Evolutionary conservation across 2,113 vertebrate species (phyloP).

Genomic region (Ornithorhynchus anatinus): DNA sequence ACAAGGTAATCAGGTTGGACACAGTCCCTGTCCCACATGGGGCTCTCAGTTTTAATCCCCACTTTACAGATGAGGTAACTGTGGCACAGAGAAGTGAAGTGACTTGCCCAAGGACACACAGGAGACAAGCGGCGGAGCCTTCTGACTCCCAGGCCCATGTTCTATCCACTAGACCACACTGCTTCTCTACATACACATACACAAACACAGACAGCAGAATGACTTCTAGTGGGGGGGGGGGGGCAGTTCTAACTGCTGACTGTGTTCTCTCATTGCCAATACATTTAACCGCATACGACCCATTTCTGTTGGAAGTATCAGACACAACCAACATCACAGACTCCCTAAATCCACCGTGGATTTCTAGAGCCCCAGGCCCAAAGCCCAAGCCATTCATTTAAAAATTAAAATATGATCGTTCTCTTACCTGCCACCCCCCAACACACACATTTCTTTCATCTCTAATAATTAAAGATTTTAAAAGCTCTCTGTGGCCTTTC

Average conservation of each 20-base stretch:
- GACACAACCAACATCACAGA: rapidly evolving
- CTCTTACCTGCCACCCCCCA: rapidly evolving
- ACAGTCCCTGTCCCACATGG: too few relatives aligned
- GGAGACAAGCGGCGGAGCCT: neutral
- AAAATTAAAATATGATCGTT: rapidly evolving
- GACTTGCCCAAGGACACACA: too few relatives aligned
- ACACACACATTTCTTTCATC: too few relatives aligned
- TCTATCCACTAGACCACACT: neutral
- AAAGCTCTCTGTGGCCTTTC: neutral
- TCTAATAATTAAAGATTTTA: rapidly evolving
- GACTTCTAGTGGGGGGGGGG: too few relatives aligned
- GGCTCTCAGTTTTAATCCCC: too few relatives aligned
- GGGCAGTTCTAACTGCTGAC: neutral
- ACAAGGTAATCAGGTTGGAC: too few relatives aligned
- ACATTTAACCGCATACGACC: neutral
- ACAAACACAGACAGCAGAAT: too few relatives aligned
- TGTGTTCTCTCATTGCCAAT: neutral
- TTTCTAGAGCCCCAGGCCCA: rapidly evolving
- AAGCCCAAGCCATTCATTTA: rapidly evolving
- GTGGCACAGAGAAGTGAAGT: too few relatives aligned
- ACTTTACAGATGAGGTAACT: too few relatives aligned
- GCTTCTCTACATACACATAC: too few relatives aligned
- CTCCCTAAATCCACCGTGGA: neutral
- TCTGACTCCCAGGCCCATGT: neutral
- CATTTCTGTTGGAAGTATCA: neutral